Percentiles rank a stretch among this genome's conserved stretches.
These are phyloP conservation scores for Hypsopygia costalis DNA, from an alignment of 2,888 invertebrate species.

Conservation along the genomic window DNA sequence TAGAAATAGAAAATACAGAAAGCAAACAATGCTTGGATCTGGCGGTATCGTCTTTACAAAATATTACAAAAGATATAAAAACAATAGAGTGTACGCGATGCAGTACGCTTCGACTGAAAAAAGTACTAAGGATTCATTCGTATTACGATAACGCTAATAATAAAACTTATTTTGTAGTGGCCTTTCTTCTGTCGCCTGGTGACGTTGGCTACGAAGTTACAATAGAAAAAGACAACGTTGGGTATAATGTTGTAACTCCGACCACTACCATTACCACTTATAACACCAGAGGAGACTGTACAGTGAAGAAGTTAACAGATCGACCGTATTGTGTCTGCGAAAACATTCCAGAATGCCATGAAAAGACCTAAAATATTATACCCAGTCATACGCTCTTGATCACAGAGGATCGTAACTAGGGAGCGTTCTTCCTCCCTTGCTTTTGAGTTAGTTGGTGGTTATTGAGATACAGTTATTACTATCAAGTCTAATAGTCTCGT, in stretches of 20 bases:
- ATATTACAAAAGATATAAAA: slow-evolving; percentile 28
- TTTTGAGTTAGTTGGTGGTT: no score
- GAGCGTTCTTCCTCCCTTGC: no score
- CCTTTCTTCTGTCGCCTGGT: slow-evolving; percentile 83
- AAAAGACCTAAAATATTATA: slow-evolving; percentile 6
- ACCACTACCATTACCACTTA: slow-evolving; percentile 63
- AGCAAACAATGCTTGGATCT: slow-evolving; percentile 63
- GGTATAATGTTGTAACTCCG: slow-evolving; percentile 69
- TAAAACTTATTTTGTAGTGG: slow-evolving; percentile 76
- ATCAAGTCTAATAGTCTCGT: no score
- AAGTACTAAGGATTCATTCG: slow-evolving; percentile 61
- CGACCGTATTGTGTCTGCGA: slow-evolving; percentile 46
- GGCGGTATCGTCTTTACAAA: slow-evolving; percentile 46
- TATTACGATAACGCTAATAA: slow-evolving; percentile 46
- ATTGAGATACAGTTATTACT: no score
- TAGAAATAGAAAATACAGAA: slow-evolving; percentile 46
- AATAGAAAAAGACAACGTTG: slow-evolving; percentile 57
- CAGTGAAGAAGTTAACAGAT: slow-evolving; percentile 27
- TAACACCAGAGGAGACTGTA: slow-evolving; percentile 42
- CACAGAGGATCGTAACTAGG: no score
- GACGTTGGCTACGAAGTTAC: slow-evolving; percentile 84
- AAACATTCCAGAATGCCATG: slow-evolving; percentile 18
- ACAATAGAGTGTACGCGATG: slow-evolving; percentile 62
- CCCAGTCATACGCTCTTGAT: no score
- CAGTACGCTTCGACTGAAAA: slow-evolving; percentile 65